phyloP scores from a whole-genome alignment of 2,888 invertebrate genomes.

The Phanerotoma sp. region DNA sequence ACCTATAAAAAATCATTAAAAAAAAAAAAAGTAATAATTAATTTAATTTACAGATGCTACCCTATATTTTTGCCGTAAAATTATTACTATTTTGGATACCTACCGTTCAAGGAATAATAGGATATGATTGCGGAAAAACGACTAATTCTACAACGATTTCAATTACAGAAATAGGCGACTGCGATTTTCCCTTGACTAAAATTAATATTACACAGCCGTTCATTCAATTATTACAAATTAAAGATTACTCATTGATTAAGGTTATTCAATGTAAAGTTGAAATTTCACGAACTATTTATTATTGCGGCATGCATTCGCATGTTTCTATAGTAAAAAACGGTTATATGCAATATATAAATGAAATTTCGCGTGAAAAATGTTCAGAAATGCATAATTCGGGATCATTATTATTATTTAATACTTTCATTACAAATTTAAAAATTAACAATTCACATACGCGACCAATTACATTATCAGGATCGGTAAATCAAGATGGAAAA shows the following conservation, averaged over 20 bases:
- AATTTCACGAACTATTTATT: constrained; percentile 20
- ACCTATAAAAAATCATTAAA: background rate
- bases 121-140: constrained; percentile 22
- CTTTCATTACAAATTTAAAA: background rate
- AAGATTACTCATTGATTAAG: constrained; percentile 4
- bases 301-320: constrained; percentile 28
- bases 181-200: constrained; percentile 3
- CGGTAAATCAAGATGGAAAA: background rate
- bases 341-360: background rate
- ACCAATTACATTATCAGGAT: background rate
- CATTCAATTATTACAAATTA: constrained; percentile 21
- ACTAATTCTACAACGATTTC: constrained; percentile 22
- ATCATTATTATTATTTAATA: background rate
- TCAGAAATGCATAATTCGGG: constrained; percentile 5
- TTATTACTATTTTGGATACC: constrained; percentile 5
- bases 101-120: constrained; percentile 12
- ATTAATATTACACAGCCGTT: background rate
- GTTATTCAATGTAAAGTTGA: constrained; percentile 24
- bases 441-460: background rate
- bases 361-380: constrained; percentile 8
- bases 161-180: constrained; percentile 5
- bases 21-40: background rate
- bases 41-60: constrained; percentile 5
- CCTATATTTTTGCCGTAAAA: background rate
- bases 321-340: constrained; percentile 9